Conservation (phyloP, 2,113 vertebrate genomes). For the Sciurus niger region DNA sequence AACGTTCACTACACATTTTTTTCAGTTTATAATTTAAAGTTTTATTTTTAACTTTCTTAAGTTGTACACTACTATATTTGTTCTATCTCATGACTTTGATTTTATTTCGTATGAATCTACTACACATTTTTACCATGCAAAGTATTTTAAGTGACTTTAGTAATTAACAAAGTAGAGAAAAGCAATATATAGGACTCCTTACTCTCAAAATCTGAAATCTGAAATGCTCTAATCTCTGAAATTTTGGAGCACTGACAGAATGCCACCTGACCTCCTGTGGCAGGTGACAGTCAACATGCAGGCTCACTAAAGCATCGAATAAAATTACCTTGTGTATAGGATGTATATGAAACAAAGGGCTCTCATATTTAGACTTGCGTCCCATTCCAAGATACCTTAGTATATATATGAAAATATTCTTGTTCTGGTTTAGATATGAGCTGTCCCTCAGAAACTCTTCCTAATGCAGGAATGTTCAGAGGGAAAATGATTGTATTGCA, state of each 20-base stretch:
- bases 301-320: not conserved
- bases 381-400: not conserved
- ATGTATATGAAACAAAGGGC: not conserved
- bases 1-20: not conserved
- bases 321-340: not conserved
- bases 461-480: too few species aligned
- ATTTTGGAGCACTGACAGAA: not conserved
- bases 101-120: too few species aligned
- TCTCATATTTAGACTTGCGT: too few species aligned
- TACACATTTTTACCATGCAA: not conserved
- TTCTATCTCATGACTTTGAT: too few species aligned
- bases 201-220: not conserved
- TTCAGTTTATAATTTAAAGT: too few species aligned
- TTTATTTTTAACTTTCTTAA: too few species aligned
- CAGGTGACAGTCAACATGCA: not conserved
- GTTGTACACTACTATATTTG: too few species aligned
- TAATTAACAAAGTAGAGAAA: not conserved
- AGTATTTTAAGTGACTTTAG: constrained; percentile 4
- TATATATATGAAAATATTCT: not conserved
- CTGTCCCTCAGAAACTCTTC: too few species aligned
- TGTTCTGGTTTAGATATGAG: too few species aligned
- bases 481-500: too few species aligned
- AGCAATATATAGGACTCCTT: not conserved
- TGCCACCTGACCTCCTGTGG: not conserved
- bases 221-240: not conserved